Percentiles rank a stretch among this genome's conserved stretches.
These are phyloP conservation scores for Papilio protenor DNA, from an alignment of 2,888 invertebrate species.

Conservation along the genomic window DNA sequence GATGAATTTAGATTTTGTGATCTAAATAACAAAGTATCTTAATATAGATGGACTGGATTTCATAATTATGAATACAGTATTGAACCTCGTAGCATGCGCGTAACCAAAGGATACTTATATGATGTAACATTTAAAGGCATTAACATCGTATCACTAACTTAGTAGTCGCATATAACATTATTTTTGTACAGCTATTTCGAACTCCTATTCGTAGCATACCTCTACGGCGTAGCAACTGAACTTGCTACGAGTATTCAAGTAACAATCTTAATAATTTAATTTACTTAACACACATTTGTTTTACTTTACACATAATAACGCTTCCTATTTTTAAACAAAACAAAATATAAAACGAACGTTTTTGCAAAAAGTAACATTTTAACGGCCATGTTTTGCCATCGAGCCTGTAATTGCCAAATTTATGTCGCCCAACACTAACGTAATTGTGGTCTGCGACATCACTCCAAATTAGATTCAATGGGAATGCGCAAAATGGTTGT, in stretches of 20 bases:
- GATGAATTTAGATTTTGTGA: background rate
- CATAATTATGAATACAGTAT: background rate
- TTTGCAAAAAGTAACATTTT: slow-evolving; percentile 61
- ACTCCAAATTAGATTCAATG: slow-evolving; percentile 80
- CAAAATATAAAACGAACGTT: no score
- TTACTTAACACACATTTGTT: no score
- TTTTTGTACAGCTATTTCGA: background rate
- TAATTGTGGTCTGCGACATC: slow-evolving; percentile 78
- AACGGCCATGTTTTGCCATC: slow-evolving; percentile 68
- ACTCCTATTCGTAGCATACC: slow-evolving; percentile 2
- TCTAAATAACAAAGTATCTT: background rate
- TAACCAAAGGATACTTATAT: no score
- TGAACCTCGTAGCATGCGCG: no score
- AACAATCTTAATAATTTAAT: no score
- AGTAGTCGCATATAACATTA: background rate
- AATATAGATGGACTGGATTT: background rate
- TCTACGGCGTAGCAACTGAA: background rate
- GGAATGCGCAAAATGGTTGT: slow-evolving; percentile 68
- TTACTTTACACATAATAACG: background rate
- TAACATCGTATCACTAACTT: no score
- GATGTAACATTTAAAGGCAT: no score
- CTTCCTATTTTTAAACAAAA: background rate
- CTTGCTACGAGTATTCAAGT: background rate
- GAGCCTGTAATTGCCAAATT: slow-evolving; percentile 80
- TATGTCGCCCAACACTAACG: slow-evolving; percentile 79